Evolutionary conservation across 1,140 invertebrate genomes (phyloP).

Genomic region (Planococcus citri): DNA sequence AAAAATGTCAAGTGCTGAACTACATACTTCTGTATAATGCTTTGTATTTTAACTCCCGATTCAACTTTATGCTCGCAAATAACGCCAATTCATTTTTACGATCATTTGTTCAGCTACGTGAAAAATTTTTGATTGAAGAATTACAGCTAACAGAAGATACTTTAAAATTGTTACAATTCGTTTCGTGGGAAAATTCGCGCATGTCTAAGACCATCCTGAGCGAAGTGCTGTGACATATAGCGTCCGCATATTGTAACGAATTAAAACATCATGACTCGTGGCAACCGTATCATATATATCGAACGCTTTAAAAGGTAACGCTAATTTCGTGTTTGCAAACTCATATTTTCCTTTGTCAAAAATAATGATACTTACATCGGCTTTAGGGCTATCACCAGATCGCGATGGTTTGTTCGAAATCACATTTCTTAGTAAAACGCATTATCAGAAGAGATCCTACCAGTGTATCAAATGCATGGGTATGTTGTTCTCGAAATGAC

Average conservation of each 20-base stretch:
- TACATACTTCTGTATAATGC: no score
- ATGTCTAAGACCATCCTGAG: constrained; percentile 77
- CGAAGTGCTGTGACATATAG: constrained; percentile 86
- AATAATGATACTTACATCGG: not conserved
- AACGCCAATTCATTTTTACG: constrained; percentile 23
- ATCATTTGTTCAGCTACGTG: constrained; percentile 61
- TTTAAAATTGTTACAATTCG: constrained; percentile 75
- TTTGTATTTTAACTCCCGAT: no score
- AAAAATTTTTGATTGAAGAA: constrained; percentile 94
- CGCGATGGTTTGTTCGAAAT: constrained; percentile 87
- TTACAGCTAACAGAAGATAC: constrained; percentile 82
- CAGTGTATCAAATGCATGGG: constrained; percentile 95
- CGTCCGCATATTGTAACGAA: constrained; percentile 89
- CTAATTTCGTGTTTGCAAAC: not conserved
- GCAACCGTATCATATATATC: constrained; percentile 84
- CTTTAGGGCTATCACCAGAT: constrained; percentile 71
- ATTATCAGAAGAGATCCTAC: constrained; percentile 93
- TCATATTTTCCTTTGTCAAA: no score
- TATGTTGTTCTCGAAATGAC: constrained; percentile 72
- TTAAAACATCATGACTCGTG: constrained; percentile 88
- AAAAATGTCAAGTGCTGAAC: no score
- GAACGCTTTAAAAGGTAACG: constrained; percentile 71
- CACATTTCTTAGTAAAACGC: constrained; percentile 78
- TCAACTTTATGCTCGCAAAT: no score
- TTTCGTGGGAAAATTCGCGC: constrained; percentile 91